Evolutionary conservation across 1,140 invertebrate species (phyloP).

Genomic region (Lordiphosa mommai): DNA sequence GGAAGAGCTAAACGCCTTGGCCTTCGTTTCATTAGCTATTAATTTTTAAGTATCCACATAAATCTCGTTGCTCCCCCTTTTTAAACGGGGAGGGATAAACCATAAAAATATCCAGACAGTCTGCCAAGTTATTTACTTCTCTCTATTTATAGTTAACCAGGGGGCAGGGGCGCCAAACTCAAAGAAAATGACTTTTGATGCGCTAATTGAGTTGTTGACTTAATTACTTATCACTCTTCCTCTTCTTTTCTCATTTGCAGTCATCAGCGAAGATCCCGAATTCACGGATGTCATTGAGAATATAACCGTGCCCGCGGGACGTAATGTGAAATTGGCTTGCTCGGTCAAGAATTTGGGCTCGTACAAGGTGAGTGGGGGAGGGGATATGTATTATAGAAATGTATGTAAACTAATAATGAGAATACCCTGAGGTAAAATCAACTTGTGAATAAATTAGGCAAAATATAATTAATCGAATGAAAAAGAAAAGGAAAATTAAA

Average conservation of each 20-base stretch:
- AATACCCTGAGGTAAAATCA: neutral
- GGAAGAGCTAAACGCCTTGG: constrained; percentile 20
- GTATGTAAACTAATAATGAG: neutral
- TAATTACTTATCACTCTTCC: constrained; percentile 14
- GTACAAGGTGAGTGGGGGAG: constrained; percentile 85
- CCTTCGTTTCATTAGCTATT: constrained; percentile 20
- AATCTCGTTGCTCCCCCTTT: constrained; percentile 8
- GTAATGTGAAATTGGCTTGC: constrained; percentile 92
- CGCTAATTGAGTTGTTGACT: constrained; percentile 8
- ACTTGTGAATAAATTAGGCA: constrained; percentile 3
- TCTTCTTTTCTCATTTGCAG: constrained; percentile 72
- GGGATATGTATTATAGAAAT: too few species aligned
- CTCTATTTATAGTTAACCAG: constrained; percentile 27
- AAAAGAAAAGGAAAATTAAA: neutral
- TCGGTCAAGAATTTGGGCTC: constrained; percentile 93
- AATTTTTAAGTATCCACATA: constrained; percentile 33
- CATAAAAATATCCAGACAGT: constrained; percentile 14
- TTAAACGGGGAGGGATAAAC: constrained; percentile 1
- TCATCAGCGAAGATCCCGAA: constrained; percentile 85
- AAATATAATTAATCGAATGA: constrained; percentile 17
- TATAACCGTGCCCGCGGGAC: constrained; percentile 87
- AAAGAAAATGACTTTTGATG: constrained; percentile 1
- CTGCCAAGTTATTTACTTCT: neutral
- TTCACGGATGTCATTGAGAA: constrained; percentile 86
- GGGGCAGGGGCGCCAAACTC: neutral